Evolutionary conservation across 2,113 vertebrate genomes (phyloP), one percentile per base, ranked within the genome.

Genomic region (Ramphastos sulfuratus): DNA sequence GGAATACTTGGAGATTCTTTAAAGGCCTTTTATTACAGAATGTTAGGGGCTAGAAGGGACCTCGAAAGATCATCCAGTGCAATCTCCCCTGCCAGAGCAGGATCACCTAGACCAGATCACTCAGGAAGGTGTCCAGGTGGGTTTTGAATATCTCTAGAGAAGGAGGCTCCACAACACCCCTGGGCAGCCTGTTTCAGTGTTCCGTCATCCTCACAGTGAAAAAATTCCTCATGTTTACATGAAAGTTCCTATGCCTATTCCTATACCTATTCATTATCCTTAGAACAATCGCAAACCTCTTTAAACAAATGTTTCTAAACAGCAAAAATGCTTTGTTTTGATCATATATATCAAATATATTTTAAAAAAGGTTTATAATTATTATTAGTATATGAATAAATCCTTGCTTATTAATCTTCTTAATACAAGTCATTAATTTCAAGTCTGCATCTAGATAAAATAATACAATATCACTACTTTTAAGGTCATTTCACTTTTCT

Each of bases 321-420:
- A 72, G 2, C 3, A 76, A 70, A 64, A 19, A 1, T 0, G 2
- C 23, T 50, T 67, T 21, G 15, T 1, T 76, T 52, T 12, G 23
- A 8, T 56, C 20, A 24, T 18, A 10, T 42, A 35, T 74, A 6
- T 25, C 3, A 67, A n/a, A 12, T 52, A 31, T 7, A 9, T 37
- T 70, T 54, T 2, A 1, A 1, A 25, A 50, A 24, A 16, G 1
- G 44, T 52, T 82, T 65, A 15, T 10, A 75, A 42, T 60, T 7
- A 21, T 74, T 58, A 56, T 48, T 65, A 67, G 2, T 31, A 33
- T 2, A 8, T 67, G 1, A 73, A 33, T 31, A 72, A 79, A 19
- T 28, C 52, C 7, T 71, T 72, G 5, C 10, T 3, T 65, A 15
- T 76, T 64, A 21, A 33, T 60, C 5, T 59, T 71, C 20, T 67